phyloP scores from a whole-genome alignment of 2,113 vertebrate genomes.

The Heptranchias perlo region DNA sequence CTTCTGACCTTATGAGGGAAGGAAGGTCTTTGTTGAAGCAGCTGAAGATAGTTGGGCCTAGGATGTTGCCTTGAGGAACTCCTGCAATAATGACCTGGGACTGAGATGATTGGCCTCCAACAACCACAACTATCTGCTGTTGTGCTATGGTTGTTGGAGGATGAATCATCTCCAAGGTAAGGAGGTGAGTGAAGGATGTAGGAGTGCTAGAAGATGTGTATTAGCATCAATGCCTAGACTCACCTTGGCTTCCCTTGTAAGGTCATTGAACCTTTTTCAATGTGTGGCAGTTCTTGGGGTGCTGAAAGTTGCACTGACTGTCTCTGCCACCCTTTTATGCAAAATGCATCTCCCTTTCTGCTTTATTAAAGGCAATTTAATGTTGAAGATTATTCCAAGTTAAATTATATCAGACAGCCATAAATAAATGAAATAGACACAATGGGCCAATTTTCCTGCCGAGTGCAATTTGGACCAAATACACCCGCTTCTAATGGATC shows the following conservation, averaged over 20 bases:
- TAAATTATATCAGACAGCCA: not conserved
- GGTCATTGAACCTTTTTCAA: not conserved
- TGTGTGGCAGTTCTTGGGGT: not conserved
- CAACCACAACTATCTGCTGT: too few species aligned
- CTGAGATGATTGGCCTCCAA: too few species aligned
- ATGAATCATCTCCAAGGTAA: not conserved
- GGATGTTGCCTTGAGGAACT: not conserved
- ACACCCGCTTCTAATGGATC: not conserved
- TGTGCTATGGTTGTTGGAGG: not conserved
- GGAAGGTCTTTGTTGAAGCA: not conserved
- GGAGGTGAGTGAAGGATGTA: not conserved
- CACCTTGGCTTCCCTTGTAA: not conserved
- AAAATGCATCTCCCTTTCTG: not conserved
- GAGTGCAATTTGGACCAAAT: not conserved
- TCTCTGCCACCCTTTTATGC: not conserved
- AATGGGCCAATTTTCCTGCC: not conserved
- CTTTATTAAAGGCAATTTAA: not conserved
- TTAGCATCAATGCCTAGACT: not conserved
- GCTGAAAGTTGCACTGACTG: not conserved
- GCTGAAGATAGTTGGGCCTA: not conserved
- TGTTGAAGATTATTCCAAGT: not conserved
- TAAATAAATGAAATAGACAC: not conserved
- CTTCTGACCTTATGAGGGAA: not conserved
- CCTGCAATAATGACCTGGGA: not conserved
- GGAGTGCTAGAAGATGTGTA: not conserved